phyloP scores from a whole-genome alignment of 2,113 vertebrate species.

The Silurus glanis region DNA sequence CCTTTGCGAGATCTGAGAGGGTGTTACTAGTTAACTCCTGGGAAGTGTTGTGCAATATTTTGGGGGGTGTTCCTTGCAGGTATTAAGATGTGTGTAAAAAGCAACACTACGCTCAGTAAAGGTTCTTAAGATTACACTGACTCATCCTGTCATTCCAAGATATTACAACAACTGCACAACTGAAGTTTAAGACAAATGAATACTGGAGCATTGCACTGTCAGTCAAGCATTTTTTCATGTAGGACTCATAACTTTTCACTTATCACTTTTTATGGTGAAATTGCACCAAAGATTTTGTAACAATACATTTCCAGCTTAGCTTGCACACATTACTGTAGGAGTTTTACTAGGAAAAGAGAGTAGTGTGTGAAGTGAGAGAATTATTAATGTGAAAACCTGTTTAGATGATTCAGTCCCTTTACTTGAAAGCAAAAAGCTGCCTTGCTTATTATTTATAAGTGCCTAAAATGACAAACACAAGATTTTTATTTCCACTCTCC shows the following conservation, averaged over 20 bases:
- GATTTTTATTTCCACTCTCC: slow-evolving; percentile 30
- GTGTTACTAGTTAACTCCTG: too few relatives aligned
- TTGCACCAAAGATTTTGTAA: slow-evolving; percentile 5
- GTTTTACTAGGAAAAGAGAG: slow-evolving; percentile 9
- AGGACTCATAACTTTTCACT: background rate
- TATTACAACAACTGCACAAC: background rate
- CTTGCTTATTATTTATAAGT: slow-evolving; percentile 36
- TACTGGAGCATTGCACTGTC: background rate
- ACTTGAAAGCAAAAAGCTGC: slow-evolving; percentile 23
- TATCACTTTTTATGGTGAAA: background rate
- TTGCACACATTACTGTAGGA: background rate
- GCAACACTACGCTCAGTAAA: too few relatives aligned
- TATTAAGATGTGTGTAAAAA: too few relatives aligned
- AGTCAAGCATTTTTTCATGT: slow-evolving; percentile 3
- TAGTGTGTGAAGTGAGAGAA: slow-evolving; percentile 23
- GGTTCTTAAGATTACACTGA: too few relatives aligned
- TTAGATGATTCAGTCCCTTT: slow-evolving; percentile 40
- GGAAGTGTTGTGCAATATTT: too few relatives aligned
- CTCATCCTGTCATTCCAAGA: too few relatives aligned
- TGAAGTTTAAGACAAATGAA: background rate
- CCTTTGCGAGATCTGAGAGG: too few relatives aligned
- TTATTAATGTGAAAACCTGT: slow-evolving; percentile 36
- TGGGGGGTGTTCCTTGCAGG: too few relatives aligned
- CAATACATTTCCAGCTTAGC: slow-evolving; percentile 4
- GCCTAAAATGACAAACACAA: slow-evolving; percentile 47